A percentile compares a stretch with the other conserved stretches of the same genome.
These are phyloP conservation scores for Drosophila kuntzei DNA, from an alignment of 2,888 invertebrate species.

Conservation along the genomic window DNA sequence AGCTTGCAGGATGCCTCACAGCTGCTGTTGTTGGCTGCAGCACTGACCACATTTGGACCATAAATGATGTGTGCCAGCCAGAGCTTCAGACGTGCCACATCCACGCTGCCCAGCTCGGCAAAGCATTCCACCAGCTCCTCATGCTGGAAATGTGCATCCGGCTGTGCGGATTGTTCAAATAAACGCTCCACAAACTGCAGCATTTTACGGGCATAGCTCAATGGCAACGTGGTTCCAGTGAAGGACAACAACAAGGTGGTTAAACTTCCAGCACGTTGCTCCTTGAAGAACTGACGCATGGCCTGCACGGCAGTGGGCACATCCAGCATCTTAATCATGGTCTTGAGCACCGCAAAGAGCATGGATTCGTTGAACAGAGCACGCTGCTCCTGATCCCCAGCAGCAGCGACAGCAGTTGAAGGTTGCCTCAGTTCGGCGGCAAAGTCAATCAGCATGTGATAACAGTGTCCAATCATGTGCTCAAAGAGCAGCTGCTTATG, in stretches of 20 bases:
- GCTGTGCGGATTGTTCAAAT: constrained; percentile 88
- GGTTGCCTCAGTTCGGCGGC: constrained; percentile 84
- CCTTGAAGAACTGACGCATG: constrained; percentile 92
- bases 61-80: constrained; percentile 90
- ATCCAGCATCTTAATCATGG: constrained; percentile 94
- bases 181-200: constrained; percentile 92
- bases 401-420: constrained; percentile 19
- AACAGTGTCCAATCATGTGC: constrained; percentile 89
- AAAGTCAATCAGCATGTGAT: constrained; percentile 89
- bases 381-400: constrained; percentile 56
- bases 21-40: constrained; percentile 55
- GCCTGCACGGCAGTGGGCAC: constrained; percentile 93
- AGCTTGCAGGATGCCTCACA: constrained; percentile 68
- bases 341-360: constrained; percentile 87
- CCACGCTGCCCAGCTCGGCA: constrained; percentile 88
- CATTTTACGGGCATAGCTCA: constrained; percentile 91
- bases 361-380: constrained; percentile 83
- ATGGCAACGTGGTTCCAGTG: constrained; percentile 90
- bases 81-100: constrained; percentile 88
- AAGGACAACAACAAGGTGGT: constrained; percentile 93
- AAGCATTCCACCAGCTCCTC: constrained; percentile 90
- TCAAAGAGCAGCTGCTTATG: constrained; percentile 89
- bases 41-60: constrained; percentile 85
- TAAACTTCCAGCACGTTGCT: constrained; percentile 89
- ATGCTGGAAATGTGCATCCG: constrained; percentile 88